Conservation (phyloP, 2,888 invertebrate genomes). For the Oscheius sp. region DNA sequence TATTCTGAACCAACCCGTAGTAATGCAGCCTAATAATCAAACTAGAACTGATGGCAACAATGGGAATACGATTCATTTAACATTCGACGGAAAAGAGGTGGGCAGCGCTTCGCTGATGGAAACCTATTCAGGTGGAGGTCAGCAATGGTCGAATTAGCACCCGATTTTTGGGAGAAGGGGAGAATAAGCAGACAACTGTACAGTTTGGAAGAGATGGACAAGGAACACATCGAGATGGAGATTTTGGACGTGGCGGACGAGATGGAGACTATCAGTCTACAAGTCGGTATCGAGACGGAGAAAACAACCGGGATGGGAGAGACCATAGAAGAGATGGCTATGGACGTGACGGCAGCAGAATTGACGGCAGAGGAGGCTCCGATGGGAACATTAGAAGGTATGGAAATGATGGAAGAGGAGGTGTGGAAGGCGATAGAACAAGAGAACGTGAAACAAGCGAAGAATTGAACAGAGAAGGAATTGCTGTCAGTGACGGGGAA, state of each 20-base stretch:
- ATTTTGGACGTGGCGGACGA: conserved; percentile 2
- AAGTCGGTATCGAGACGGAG: neutral
- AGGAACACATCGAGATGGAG: neutral
- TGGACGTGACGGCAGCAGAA: neutral
- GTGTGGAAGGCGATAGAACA: neutral
- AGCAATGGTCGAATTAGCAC: conserved; percentile 32
- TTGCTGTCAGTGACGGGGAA: conserved; percentile 3
- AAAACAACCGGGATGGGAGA: neutral
- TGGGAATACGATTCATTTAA: conserved; percentile 18
- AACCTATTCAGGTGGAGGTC: conserved; percentile 21
- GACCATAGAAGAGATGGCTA: neutral
- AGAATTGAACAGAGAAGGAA: conserved; percentile 15
- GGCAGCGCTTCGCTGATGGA: neutral
- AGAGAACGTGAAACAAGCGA: conserved; percentile 23
- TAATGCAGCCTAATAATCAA: neutral
- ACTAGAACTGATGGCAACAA: neutral
- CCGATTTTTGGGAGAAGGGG: conserved; percentile 6
- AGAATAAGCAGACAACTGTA: conserved; percentile 4
- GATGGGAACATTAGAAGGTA: neutral
- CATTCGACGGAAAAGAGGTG: conserved; percentile 29
- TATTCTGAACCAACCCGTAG: neutral
- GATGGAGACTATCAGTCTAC: neutral
- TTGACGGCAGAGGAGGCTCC: neutral
- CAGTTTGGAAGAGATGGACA: conserved; percentile 6
- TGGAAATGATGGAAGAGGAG: neutral